Conservation (phyloP, 2,113 vertebrate genomes). For the Tragulus kanchil region DNA sequence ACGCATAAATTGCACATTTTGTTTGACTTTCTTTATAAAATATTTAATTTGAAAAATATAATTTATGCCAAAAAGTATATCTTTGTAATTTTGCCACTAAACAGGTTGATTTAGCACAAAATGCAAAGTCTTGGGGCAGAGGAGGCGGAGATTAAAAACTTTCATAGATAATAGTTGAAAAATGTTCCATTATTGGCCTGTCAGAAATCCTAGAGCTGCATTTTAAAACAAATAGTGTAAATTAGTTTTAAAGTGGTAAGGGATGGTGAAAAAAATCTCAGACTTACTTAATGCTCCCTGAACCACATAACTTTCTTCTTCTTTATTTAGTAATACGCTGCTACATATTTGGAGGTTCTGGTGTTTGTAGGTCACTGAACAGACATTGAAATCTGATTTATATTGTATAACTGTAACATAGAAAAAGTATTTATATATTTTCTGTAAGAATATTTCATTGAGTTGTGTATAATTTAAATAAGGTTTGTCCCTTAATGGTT, state of each 20-base stretch:
- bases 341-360: slow-evolving; percentile 91
- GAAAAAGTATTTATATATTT: slow-evolving; percentile 99
- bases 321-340: slow-evolving; percentile 89
- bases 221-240: slow-evolving; percentile 79
- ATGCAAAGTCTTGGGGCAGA: slow-evolving; percentile 64
- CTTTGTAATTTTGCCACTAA: slow-evolving; percentile 82
- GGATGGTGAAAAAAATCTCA: slow-evolving; percentile 83
- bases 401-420: slow-evolving; percentile 99
- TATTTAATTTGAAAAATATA: slow-evolving; percentile 86
- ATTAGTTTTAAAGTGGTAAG: slow-evolving; percentile 82
- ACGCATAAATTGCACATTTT: slow-evolving; percentile 88
- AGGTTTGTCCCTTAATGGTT: slow-evolving; percentile 90
- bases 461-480: slow-evolving; percentile 93
- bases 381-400: slow-evolving; percentile 95
- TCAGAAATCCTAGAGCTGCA: slow-evolving; percentile 84
- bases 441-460: slow-evolving; percentile 97
- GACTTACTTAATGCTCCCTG: slow-evolving; percentile 82
- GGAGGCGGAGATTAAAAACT: not conserved
- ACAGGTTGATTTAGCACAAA: slow-evolving; percentile 84
- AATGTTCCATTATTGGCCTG: slow-evolving; percentile 80
- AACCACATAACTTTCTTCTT: slow-evolving; percentile 76
- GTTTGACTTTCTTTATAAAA: slow-evolving; percentile 86
- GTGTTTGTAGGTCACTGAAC: slow-evolving; percentile 94
- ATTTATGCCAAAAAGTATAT: slow-evolving; percentile 88
- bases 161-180: slow-evolving; percentile 73